phyloP scores from a whole-genome alignment of 2,113 vertebrate genomes.

The Phalacrocorax carbo region DNA sequence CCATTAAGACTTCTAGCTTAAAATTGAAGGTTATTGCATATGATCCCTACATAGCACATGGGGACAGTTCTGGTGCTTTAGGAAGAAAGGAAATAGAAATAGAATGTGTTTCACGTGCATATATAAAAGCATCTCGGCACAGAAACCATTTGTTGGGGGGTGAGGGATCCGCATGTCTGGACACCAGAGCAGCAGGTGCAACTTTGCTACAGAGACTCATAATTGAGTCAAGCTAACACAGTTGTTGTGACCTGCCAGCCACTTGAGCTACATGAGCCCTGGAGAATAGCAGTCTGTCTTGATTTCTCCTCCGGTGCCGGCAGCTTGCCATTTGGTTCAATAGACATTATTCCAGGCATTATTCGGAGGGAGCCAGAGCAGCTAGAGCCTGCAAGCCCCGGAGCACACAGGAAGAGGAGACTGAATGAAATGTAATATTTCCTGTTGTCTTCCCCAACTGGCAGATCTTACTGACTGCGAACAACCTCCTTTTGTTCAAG shows the following conservation, averaged over 20 bases:
- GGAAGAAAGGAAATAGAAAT: background rate
- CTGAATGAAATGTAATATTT: background rate
- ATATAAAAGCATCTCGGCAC: accelerated
- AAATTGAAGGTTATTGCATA: accelerated
- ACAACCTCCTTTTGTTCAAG: background rate
- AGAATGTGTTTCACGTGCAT: background rate
- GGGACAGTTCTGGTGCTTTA: background rate
- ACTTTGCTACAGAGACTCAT: background rate
- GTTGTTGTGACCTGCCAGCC: background rate
- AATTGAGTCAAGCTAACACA: background rate
- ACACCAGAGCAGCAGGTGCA: background rate
- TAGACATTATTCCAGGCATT: background rate
- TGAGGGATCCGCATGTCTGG: background rate
- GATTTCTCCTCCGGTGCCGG: background rate
- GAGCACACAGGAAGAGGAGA: background rate
- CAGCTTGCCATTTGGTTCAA: background rate
- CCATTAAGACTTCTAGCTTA: background rate
- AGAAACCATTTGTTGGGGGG: background rate
- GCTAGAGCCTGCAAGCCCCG: accelerated
- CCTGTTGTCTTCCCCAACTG: background rate
- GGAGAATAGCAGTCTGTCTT: background rate
- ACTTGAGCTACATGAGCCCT: background rate
- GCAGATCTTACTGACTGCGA: background rate
- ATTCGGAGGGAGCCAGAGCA: background rate
- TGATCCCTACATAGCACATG: background rate